These are phyloP conservation scores for Drosophila nigritarsus DNA, from an alignment of 2,888 invertebrate genomes.

Conservation along the genomic window DNA sequence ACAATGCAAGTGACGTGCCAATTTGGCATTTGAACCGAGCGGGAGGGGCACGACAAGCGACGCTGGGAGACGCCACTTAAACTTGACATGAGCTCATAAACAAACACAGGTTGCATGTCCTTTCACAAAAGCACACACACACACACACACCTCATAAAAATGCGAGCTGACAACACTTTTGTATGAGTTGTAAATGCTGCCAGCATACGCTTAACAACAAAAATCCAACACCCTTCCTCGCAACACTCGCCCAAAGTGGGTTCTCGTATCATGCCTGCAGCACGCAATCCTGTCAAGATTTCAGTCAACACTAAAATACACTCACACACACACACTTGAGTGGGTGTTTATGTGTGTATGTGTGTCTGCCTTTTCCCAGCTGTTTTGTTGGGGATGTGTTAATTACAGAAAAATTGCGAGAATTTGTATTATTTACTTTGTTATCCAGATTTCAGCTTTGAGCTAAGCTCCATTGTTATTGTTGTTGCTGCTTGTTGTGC, in stretches of 20 bases:
- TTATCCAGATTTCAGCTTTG: conserved; percentile 66
- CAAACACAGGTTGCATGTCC: conserved; percentile 65
- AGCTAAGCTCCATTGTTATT: conserved; percentile 55
- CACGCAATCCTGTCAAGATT: conserved; percentile 73
- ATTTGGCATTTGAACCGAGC: conserved; percentile 43
- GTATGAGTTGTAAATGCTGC: conserved; percentile 66
- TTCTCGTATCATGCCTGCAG: conserved; percentile 65
- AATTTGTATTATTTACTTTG: conserved; percentile 80
- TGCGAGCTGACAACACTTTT: conserved; percentile 77
- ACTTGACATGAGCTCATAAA: conserved; percentile 64
- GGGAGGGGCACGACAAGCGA: conserved; percentile 14
- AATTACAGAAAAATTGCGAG: conserved; percentile 80
- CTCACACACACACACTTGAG: not conserved
- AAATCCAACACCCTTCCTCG: not conserved
- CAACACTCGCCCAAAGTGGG: conserved; percentile 16
- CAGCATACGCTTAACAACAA: conserved; percentile 25
- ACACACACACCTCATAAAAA: conserved; percentile 66
- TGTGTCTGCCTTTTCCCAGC: conserved; percentile 45
- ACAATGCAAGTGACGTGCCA: conserved; percentile 61
- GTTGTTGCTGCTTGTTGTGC: conserved; percentile 25
- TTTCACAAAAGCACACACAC: conserved; percentile 29
- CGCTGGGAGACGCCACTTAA: conserved; percentile 60
- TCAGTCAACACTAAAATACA: conserved; percentile 54
- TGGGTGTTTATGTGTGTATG: conserved; percentile 16
- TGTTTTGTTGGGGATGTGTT: conserved; percentile 69